Evolutionary conservation across 2,797 vertebrate genomes (phyloP).

Genomic region (Crenuchus spilurus): DNA sequence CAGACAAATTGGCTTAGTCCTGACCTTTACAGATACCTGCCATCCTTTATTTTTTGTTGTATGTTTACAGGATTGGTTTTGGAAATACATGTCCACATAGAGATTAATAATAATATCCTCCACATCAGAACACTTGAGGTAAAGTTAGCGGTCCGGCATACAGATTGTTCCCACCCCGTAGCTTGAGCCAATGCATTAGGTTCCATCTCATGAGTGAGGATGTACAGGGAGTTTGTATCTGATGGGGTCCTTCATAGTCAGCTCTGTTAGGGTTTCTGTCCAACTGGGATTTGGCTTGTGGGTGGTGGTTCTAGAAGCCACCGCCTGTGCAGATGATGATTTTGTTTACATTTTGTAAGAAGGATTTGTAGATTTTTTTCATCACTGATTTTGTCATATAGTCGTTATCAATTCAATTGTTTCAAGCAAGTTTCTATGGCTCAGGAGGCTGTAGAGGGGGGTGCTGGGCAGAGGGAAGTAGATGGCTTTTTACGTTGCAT

Average conservation of each 20-base stretch:
- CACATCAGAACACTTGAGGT: conserved; percentile 87
- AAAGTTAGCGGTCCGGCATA: conserved; percentile 81
- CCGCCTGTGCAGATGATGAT: not conserved
- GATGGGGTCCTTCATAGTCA: conserved; percentile 59
- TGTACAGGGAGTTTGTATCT: conserved; percentile 47
- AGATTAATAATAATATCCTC: conserved; percentile 74
- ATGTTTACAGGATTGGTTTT: conserved; percentile 58
- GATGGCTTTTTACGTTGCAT: conserved; percentile 99
- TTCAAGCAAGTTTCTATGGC: conserved; percentile 83
- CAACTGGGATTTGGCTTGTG: conserved; percentile 65
- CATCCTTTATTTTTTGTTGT: conserved; percentile 55
- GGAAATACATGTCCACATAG: conserved; percentile 72
- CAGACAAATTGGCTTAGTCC: conserved; percentile 22
- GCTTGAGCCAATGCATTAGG: conserved; percentile 73
- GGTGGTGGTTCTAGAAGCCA: conserved; percentile 28
- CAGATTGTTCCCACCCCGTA: conserved; percentile 71
- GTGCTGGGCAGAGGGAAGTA: conserved; percentile 66
- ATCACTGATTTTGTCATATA: conserved; percentile 51
- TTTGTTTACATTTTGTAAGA: conserved; percentile 61
- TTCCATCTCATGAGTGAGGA: conserved; percentile 58
- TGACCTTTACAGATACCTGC: conserved; percentile 45
- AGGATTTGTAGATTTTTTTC: conserved; percentile 37
- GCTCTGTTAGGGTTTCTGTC: conserved; percentile 53
- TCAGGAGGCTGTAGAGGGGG: conserved; percentile 82
- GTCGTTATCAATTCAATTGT: conserved; percentile 74